Percentiles rank a stretch among this genome's conserved stretches.
phyloP scores from a whole-genome alignment of 2,797 vertebrate genomes.

The Alcedo atthis region DNA sequence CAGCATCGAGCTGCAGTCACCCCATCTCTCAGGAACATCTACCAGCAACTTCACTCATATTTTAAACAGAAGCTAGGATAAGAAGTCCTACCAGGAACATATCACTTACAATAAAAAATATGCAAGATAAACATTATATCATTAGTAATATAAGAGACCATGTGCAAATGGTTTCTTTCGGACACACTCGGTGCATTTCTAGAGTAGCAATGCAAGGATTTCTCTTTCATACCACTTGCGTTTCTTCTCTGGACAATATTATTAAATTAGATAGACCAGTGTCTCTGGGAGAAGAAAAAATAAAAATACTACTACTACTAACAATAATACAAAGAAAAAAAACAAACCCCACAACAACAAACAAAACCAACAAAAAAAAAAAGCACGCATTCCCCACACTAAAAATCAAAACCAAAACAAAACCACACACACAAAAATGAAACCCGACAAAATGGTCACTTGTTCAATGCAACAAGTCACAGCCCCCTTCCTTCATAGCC shows the following conservation, averaged over 20 bases:
- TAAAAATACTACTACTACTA: too few relatives aligned
- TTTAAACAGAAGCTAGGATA: neutral
- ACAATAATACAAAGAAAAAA: neutral
- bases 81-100: neutral
- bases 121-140: neutral
- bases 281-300: neutral
- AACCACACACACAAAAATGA: neutral
- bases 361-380: neutral
- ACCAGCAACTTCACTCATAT: neutral
- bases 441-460: neutral
- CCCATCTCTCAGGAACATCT: neutral
- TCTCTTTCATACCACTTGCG: neutral
- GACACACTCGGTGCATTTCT: neutral
- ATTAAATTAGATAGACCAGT: neutral
- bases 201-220: neutral
- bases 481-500: neutral
- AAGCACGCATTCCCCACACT: too few relatives aligned
- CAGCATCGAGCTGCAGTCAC: neutral
- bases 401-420: too few relatives aligned
- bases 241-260: neutral
- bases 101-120: neutral
- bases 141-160: neutral
- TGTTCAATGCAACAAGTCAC: neutral
- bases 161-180: neutral
- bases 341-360: too few relatives aligned